Evolutionary conservation across 2,888 invertebrate genomes (phyloP).

Genomic region (Scaeva pyrastri): DNA sequence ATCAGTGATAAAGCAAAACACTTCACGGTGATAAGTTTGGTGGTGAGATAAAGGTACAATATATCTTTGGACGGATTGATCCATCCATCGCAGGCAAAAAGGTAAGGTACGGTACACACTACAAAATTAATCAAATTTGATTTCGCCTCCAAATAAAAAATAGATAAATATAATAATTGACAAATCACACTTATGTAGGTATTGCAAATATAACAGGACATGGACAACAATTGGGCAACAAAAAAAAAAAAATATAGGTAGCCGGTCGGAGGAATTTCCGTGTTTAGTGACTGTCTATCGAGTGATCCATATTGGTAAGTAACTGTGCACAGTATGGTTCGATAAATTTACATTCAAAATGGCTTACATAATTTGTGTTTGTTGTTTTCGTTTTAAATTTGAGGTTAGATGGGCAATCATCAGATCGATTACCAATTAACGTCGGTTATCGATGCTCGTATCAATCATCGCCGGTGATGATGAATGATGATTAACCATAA

Average conservation of each 20-base stretch:
- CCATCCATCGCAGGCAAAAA: constrained; percentile 20
- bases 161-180: constrained; percentile 38
- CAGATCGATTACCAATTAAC: constrained; percentile 24
- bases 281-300: background rate
- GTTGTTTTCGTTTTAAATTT: background rate
- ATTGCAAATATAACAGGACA: too few species aligned
- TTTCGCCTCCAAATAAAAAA: constrained; percentile 44
- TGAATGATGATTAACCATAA: background rate
- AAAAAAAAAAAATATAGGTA: background rate
- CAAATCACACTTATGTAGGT: constrained; percentile 65
- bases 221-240: background rate
- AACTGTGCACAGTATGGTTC: constrained; percentile 45
- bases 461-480: constrained; percentile 55
- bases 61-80: constrained; percentile 67
- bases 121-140: background rate
- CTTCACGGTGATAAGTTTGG: constrained; percentile 29
- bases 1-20: constrained; percentile 33
- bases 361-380: constrained; percentile 63
- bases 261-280: background rate
- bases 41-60: constrained; percentile 42
- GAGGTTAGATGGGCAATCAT: constrained; percentile 33
- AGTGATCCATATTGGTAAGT: background rate
- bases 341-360: constrained; percentile 16
- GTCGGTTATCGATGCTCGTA: constrained; percentile 50
- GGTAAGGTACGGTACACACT: constrained; percentile 53